Percentiles rank a stretch among this genome's conserved stretches.
Evolutionary conservation across 1,140 invertebrate genomes (phyloP).

Genomic region (Calephelis virginiensis): DNA sequence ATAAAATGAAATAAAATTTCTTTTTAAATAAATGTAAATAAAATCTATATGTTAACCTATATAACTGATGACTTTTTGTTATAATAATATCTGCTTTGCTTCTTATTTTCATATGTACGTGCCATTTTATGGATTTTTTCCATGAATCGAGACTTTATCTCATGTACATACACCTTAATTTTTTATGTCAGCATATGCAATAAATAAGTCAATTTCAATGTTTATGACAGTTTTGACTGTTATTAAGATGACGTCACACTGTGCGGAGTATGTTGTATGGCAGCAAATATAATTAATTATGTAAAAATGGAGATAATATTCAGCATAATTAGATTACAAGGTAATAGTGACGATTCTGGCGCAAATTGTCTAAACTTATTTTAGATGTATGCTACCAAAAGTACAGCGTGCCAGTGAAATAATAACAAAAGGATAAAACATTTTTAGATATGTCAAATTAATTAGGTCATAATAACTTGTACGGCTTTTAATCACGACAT

Average conservation of each 20-base stretch:
- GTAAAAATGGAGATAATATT: too few relatives aligned
- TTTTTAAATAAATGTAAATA: constrained; percentile 14
- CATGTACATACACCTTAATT: constrained; percentile 18
- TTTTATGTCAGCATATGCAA: constrained; percentile 18
- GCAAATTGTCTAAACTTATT: too few relatives aligned
- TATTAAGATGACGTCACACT: constrained; percentile 1
- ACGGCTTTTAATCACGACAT: too few relatives aligned
- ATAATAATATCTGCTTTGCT: constrained; percentile 19
- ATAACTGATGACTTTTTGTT: constrained; percentile 13
- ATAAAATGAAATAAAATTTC: constrained; percentile 6
- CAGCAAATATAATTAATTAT: too few relatives aligned
- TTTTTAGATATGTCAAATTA: too few relatives aligned
- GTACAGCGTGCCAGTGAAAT: too few relatives aligned
- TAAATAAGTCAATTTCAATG: constrained; percentile 24
- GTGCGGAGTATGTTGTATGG: not conserved
- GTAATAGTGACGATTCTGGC: too few relatives aligned
- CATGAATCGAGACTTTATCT: constrained; percentile 9
- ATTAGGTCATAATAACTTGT: too few relatives aligned
- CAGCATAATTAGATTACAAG: not conserved
- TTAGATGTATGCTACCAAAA: too few relatives aligned
- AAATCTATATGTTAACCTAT: constrained; percentile 17
- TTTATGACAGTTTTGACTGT: constrained; percentile 11
- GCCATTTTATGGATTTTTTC: constrained; percentile 19
- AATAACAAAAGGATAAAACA: too few relatives aligned
- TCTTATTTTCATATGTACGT: constrained; percentile 20